Conservation (phyloP, 2,113 vertebrate species). For the Tor tambroides region DNA sequence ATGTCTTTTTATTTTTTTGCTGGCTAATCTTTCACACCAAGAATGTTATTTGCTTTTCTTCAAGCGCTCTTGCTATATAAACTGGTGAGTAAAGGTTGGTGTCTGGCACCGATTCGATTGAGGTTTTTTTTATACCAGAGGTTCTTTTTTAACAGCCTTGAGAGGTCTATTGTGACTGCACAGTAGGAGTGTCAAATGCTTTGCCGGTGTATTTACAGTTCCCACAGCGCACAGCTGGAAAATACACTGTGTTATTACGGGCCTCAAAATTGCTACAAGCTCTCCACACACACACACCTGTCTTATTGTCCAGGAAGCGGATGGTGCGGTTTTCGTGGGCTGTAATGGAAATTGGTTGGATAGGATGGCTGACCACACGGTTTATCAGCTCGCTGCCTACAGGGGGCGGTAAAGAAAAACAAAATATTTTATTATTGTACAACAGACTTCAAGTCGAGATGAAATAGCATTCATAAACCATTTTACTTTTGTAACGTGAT, state of each 20-base stretch:
- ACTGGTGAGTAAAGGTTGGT: neutral
- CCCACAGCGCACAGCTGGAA: slow-evolving; percentile 6
- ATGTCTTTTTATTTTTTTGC: neutral
- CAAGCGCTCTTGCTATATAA: neutral
- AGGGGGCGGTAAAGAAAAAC: slow-evolving; percentile 14
- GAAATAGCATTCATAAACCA: neutral
- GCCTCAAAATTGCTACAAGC: neutral
- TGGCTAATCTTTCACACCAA: slow-evolving; percentile 6
- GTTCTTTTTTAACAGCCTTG: neutral
- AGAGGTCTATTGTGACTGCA: neutral
- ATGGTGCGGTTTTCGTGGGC: slow-evolving; percentile 90
- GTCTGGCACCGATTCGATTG: neutral
- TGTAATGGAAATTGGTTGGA: slow-evolving; percentile 84
- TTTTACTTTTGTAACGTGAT: neutral
- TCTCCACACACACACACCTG: slow-evolving; percentile 72
- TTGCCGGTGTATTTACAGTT: slow-evolving; percentile 28
- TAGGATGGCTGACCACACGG: slow-evolving; percentile 87
- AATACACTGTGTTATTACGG: neutral
- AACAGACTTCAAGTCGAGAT: neutral
- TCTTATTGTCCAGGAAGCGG: slow-evolving; percentile 89
- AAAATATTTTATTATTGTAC: neutral
- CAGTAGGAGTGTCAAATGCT: neutral
- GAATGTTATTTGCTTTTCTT: neutral
- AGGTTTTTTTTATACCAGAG: neutral
- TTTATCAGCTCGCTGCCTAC: slow-evolving; percentile 87